Conservation (phyloP, 2,113 vertebrate species). For the Felis chaus region DNA sequence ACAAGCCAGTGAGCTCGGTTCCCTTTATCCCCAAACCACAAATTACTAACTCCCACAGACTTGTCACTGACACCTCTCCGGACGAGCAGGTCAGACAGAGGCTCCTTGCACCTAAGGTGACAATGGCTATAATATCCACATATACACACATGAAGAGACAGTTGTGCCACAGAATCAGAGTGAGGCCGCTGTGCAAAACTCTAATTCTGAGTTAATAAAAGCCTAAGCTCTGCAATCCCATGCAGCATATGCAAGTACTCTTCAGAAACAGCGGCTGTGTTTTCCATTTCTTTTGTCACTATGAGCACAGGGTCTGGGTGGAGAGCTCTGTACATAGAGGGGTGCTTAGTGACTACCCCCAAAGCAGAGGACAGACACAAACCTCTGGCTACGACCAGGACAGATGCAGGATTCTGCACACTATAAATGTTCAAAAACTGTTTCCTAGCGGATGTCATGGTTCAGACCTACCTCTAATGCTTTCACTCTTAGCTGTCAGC, state of each 20-base stretch:
- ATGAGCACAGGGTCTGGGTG: neutral
- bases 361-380: neutral
- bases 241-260: fast-evolving
- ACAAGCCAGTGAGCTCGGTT: neutral
- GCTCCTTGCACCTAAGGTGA: neutral
- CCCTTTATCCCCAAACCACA: neutral
- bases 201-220: slow-evolving; percentile 3
- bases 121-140: neutral
- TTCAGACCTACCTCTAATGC: neutral
- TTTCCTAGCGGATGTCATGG: neutral
- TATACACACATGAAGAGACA: neutral
- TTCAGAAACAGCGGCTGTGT: neutral
- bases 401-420: fast-evolving
- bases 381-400: neutral
- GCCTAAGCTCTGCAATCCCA: neutral
- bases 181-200: neutral
- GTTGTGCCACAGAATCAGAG: neutral
- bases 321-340: neutral
- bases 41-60: neutral
- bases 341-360: neutral
- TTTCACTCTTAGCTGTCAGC: neutral
- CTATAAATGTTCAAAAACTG: neutral
- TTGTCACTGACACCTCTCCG: neutral
- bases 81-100: neutral
- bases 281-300: neutral